Percentiles rank a stretch among this genome's conserved stretches.
Evolutionary conservation across 1,140 invertebrate species (phyloP).

Genomic region (Panagrolaimus sp.): DNA sequence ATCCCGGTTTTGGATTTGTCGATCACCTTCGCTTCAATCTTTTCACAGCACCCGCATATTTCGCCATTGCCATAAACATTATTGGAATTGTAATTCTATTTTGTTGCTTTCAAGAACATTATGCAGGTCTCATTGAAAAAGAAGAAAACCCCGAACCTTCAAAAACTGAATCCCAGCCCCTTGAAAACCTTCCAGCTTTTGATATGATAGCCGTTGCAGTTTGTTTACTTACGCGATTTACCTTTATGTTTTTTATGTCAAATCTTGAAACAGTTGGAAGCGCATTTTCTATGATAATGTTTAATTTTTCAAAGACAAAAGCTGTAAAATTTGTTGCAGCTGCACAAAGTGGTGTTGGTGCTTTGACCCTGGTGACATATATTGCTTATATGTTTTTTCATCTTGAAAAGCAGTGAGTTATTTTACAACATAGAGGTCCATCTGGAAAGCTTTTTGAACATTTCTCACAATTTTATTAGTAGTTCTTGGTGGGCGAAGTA

Average conservation of each 20-base stretch:
- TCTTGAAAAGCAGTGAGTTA: no score
- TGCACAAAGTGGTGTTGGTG: constrained; percentile 25
- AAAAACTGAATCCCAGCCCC: no score
- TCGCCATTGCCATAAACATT: not conserved
- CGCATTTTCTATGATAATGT: constrained; percentile 37
- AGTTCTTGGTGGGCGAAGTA: no score
- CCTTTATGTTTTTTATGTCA: not conserved
- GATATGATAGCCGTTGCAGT: not conserved
- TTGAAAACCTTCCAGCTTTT: not conserved
- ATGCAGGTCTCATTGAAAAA: not conserved
- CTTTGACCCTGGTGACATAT: constrained; percentile 28
- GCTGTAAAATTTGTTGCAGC: constrained; percentile 26
- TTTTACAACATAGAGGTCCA: no score
- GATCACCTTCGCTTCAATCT: not conserved
- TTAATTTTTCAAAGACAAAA: constrained; percentile 28
- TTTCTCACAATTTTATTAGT: no score
- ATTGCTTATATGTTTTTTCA: constrained; percentile 22
- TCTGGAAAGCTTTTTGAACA: no score
- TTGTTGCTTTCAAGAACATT: not conserved
- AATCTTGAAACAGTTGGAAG: constrained; percentile 18
- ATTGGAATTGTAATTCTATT: not conserved
- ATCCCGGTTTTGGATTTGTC: not conserved
- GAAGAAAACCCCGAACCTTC: no score
- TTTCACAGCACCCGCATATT: constrained; percentile 6
- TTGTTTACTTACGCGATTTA: not conserved